Conservation (phyloP, 2,797 vertebrate species). For the Mycteria americana region DNA sequence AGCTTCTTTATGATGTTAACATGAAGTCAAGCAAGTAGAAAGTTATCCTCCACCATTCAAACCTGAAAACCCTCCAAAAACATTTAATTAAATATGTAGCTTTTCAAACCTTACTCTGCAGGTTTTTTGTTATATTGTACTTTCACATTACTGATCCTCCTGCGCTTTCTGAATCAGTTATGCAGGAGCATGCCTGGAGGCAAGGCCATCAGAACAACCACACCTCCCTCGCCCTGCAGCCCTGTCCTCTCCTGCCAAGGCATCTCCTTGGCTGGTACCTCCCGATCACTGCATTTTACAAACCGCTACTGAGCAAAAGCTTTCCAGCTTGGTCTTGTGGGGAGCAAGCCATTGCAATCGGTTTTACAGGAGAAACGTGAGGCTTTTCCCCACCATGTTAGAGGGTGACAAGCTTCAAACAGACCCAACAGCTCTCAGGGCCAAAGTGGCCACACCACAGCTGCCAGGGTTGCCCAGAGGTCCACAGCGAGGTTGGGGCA, state of each 20-base stretch:
- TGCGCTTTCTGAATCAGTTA: not conserved
- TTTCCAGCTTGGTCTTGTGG: not conserved
- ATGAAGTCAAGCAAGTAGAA: not conserved
- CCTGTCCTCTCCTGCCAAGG: not conserved
- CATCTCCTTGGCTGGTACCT: not conserved
- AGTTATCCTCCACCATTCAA: not conserved
- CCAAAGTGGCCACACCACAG: rapidly evolving
- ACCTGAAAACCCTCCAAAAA: not conserved
- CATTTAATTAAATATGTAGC: not conserved
- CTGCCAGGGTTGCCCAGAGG: not conserved
- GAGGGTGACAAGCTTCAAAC: not conserved
- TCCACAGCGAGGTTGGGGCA: rapidly evolving
- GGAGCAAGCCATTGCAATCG: not conserved
- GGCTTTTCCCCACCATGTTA: not conserved
- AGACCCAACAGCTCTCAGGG: not conserved
- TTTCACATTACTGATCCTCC: not conserved
- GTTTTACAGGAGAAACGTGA: not conserved
- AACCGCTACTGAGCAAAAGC: not conserved
- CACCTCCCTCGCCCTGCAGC: rapidly evolving
- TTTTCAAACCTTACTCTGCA: not conserved
- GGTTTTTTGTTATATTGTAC: not conserved
- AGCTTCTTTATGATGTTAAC: not conserved
- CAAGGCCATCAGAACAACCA: not conserved
- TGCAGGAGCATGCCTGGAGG: rapidly evolving
- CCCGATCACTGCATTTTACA: not conserved